Conservation (phyloP, 1,140 invertebrate genomes). For the Trinorchestia longiramus region DNA sequence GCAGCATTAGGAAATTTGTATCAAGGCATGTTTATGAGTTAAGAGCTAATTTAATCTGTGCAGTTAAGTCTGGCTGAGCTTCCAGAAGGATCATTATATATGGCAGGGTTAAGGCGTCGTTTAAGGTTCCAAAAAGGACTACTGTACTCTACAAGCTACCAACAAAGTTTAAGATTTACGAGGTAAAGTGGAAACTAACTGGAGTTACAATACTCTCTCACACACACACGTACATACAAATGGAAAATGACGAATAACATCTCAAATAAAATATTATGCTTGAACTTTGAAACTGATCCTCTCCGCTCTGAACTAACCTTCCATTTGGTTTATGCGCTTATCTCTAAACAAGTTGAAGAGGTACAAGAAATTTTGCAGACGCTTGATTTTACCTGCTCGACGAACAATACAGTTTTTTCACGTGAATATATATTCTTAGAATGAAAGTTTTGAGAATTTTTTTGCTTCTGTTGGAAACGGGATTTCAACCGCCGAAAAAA, state of each 20-base stretch:
- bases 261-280: not conserved
- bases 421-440: not conserved
- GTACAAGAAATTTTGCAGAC: not conserved
- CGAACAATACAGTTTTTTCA: not conserved
- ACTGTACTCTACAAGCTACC: not conserved
- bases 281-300: not conserved
- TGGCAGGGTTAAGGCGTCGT: not conserved
- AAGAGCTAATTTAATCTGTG: too few species aligned
- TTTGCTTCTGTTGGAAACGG: not conserved
- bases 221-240: not conserved
- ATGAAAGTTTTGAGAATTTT: not conserved
- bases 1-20: not conserved
- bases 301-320: not conserved
- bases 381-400: not conserved
- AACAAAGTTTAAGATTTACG: not conserved
- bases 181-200: slow-evolving; percentile 1
- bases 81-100: not conserved
- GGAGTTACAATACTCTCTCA: not conserved
- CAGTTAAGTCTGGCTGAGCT: not conserved
- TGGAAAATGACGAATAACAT: not conserved
- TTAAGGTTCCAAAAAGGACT: not conserved
- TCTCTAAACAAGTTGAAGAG: not conserved
- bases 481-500: not conserved
- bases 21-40: not conserved
- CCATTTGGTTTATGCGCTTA: not conserved